Evolutionary conservation across 2,113 vertebrate genomes (phyloP).

Genomic region (Vulpes vulpes): DNA sequence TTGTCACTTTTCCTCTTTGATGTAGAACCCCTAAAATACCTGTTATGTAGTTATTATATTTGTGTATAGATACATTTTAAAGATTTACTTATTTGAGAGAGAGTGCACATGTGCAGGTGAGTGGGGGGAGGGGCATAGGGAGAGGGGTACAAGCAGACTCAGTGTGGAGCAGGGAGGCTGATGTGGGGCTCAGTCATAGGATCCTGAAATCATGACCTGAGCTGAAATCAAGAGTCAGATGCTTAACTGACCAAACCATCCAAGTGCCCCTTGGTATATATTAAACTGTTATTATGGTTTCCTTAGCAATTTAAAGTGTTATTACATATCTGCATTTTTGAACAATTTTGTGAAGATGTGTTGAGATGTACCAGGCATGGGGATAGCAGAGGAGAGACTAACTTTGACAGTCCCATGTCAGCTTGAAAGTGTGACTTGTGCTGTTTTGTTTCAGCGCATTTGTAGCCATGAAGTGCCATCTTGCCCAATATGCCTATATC

Average conservation of each 20-base stretch:
- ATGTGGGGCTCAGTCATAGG: background rate
- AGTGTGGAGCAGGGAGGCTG: background rate
- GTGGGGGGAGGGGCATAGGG: background rate
- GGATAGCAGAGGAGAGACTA: background rate
- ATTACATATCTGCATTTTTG: background rate
- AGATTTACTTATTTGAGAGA: background rate
- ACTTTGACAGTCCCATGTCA: background rate
- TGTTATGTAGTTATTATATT: background rate
- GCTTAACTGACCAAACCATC: background rate
- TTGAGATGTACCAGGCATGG: background rate
- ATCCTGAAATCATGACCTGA: background rate
- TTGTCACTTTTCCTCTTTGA: conserved; percentile 9
- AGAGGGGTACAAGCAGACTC: background rate
- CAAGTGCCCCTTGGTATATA: no score
- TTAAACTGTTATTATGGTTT: background rate
- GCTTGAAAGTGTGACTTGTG: background rate
- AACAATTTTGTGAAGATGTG: background rate
- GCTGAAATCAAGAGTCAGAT: background rate
- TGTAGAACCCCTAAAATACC: background rate
- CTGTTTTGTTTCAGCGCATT: conserved; percentile 91
- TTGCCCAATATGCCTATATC: conserved; percentile 98
- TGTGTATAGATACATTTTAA: background rate
- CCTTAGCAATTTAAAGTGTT: conserved; percentile 17
- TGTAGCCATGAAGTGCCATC: conserved; percentile 99
- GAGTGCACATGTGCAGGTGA: background rate